These are phyloP conservation scores for Meandrusa payeni DNA, from an alignment of 2,888 invertebrate genomes.

Conservation along the genomic window DNA sequence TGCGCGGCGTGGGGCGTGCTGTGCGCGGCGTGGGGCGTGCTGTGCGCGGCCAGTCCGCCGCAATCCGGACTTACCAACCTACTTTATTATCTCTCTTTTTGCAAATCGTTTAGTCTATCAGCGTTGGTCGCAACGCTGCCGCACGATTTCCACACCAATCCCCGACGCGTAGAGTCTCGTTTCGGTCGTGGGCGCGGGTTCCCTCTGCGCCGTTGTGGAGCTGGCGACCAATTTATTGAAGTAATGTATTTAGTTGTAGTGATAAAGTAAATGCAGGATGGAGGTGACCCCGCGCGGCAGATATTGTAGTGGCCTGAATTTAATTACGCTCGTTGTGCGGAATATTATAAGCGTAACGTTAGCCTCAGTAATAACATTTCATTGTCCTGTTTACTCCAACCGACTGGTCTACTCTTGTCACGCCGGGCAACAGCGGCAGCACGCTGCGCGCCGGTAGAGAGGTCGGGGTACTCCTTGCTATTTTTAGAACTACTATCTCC, in stretches of 20 bases:
- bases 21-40: background rate
- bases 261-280: slow-evolving; percentile 62
- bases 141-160: slow-evolving; percentile 26
- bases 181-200: slow-evolving; percentile 14
- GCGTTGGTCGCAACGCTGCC: slow-evolving; percentile 10
- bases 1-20: too few relatives aligned
- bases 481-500: too few relatives aligned
- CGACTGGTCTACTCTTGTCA: too few relatives aligned
- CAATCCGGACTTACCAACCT: slow-evolving; percentile 57
- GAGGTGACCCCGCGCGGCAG: slow-evolving; percentile 50
- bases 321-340: slow-evolving; percentile 33
- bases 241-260: slow-evolving; percentile 51
- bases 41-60: slow-evolving; percentile 13
- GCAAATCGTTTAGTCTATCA: slow-evolving; percentile 54
- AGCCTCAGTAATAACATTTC: too few relatives aligned
- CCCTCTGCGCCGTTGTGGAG: slow-evolving; percentile 33
- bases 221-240: slow-evolving; percentile 53
- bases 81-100: slow-evolving; percentile 68
- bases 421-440: too few relatives aligned
- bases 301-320: slow-evolving; percentile 37
- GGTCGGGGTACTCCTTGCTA: too few relatives aligned
- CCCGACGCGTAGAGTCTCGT: slow-evolving; percentile 27
- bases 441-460: too few relatives aligned
- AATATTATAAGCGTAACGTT: background rate
- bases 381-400: too few relatives aligned